phyloP scores from a whole-genome alignment of 2,888 invertebrate genomes.

The Endomychus coccineus region DNA sequence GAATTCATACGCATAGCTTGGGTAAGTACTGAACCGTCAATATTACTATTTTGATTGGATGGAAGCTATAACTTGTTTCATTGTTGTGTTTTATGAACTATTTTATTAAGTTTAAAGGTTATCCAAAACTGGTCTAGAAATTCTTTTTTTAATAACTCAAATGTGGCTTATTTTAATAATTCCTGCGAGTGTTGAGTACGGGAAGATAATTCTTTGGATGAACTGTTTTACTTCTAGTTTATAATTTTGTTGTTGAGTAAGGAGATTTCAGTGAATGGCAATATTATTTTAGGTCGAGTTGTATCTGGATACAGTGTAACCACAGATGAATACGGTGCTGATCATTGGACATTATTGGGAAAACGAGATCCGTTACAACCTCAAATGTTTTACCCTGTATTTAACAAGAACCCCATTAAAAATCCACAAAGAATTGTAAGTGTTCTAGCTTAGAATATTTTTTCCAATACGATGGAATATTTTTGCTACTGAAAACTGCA shows the following conservation, averaged over 20 bases:
- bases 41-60: neutral
- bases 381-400: constrained; percentile 90
- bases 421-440: constrained; percentile 62
- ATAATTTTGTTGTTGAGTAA: too few relatives aligned
- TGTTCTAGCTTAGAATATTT: constrained; percentile 13
- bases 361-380: constrained; percentile 81
- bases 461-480: too few relatives aligned
- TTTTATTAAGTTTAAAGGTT: too few relatives aligned
- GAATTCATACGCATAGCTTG: constrained; percentile 88
- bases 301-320: constrained; percentile 77
- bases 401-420: constrained; percentile 53
- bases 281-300: constrained; percentile 53
- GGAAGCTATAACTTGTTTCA: neutral
- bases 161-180: too few relatives aligned
- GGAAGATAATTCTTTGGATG: too few relatives aligned
- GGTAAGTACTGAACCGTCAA: constrained; percentile 45
- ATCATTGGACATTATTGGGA: constrained; percentile 77
- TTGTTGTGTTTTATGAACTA: too few relatives aligned
- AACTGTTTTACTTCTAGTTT: too few relatives aligned
- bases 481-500: too few relatives aligned
- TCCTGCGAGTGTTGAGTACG: too few relatives aligned
- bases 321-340: constrained; percentile 48
- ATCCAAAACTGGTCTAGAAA: too few relatives aligned
- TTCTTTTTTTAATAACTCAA: too few relatives aligned
- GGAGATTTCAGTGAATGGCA: too few relatives aligned